Base-by-base conservation (phyloP, 2,888 invertebrate genomes). In the Phengaris arion region DNA sequence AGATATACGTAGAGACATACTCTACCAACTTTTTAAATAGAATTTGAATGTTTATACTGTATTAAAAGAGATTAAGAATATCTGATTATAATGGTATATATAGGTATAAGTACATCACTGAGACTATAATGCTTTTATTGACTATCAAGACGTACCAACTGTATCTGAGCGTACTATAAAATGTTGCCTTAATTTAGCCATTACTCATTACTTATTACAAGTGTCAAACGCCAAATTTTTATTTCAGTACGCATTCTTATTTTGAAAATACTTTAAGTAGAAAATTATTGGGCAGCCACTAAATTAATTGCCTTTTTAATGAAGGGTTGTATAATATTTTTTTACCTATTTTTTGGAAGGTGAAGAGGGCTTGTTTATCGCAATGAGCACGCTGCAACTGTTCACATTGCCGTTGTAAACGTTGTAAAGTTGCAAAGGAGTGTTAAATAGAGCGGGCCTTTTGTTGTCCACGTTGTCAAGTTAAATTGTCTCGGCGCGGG, bases 401-500 rank as follows among this genome's bases (percentile, higher is more conserved):
- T 74, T 74, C 48, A 59, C 57, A 46, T 12, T 35, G 51, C 13
- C 35, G 72, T 2, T 22, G 48, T 70, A 55, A 55, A 45, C 45
- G 46, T 64, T 59, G 52, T 46, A 69, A 83, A 79, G 77, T 85
- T 84, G 85, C 85, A 81, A 82, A 83, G 81, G 84, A 82, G 84
- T 86, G 85, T 83, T 91, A 91, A 92, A 91, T 90, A 87, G 91
- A 89, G 87, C 91, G 85, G 85, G 82, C 86, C 87, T 85, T 88
- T 92, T 93, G 92, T 92, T 82, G 79, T 85, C 87, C 86, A 87
- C 85, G 90, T 89, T 90, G 92, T 89, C 91, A 91, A 93, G 93
- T 92, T 93, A 90, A 92, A 92, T 92, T 92, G 92, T 93, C 90
- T 91, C 89, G 81, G 84, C 83, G 87, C 87, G 89, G 92, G 92